Evolutionary conservation across 2,888 invertebrate genomes (phyloP).

Genomic region (Polydrusus pterygomalis): DNA sequence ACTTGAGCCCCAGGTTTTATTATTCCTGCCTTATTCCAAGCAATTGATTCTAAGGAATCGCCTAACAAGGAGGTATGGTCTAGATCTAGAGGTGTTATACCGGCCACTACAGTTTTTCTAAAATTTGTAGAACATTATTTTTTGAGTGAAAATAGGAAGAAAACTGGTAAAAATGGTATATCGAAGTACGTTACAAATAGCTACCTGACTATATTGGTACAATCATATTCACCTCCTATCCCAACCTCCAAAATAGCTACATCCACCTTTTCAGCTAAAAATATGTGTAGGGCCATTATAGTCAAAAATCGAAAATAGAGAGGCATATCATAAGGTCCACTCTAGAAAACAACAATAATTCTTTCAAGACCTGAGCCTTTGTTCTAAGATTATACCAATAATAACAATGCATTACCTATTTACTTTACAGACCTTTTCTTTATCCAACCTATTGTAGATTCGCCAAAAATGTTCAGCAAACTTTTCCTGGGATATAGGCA

Average conservation of each 20-base stretch:
- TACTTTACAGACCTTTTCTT: conserved; percentile 69
- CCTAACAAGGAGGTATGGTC: conserved; percentile 93
- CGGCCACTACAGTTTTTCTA: conserved; percentile 89
- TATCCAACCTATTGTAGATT: conserved; percentile 80
- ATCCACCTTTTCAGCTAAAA: conserved; percentile 89
- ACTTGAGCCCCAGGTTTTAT: conserved; percentile 86
- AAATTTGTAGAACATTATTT: conserved; percentile 27
- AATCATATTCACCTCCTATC: conserved; percentile 95
- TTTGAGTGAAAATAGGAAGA: background rate
- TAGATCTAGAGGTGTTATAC: conserved; percentile 91
- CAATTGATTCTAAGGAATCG: conserved; percentile 88
- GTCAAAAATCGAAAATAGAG: conserved; percentile 96
- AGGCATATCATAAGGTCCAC: conserved; percentile 84
- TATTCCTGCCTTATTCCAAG: conserved; percentile 96
- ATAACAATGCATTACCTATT: background rate
- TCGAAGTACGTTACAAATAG: no score
- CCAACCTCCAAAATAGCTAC: conserved; percentile 98
- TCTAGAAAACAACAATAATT: conserved; percentile 68
- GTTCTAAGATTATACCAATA: no score
- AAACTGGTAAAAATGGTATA: no score
- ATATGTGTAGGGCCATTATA: conserved; percentile 91
- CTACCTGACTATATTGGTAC: conserved; percentile 92
- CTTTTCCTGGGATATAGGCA: conserved; percentile 80
- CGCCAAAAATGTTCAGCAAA: conserved; percentile 90
- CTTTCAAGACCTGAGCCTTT: background rate